Percentiles rank a stretch among this genome's conserved stretches.
Evolutionary conservation across 2,797 vertebrate species (phyloP).

Genomic region (Psittacula derbiana): DNA sequence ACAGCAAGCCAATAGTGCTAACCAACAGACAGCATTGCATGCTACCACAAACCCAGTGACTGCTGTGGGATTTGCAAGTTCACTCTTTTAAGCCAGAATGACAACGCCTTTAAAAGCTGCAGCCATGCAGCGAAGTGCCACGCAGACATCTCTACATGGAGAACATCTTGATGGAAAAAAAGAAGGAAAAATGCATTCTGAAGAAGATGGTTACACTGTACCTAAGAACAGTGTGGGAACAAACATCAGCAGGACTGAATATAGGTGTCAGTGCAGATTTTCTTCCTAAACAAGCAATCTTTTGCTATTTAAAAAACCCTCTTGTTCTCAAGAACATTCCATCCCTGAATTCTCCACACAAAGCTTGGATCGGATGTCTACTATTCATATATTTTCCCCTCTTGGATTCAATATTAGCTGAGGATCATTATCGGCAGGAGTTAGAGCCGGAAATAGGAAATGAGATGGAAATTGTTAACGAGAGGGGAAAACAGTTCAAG

Average conservation of each 20-base stretch:
- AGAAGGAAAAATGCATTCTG: neutral
- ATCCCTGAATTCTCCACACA: constrained; percentile 41
- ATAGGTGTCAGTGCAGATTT: constrained; percentile 31
- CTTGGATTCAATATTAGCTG: constrained; percentile 61
- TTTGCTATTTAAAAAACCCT: constrained; percentile 27
- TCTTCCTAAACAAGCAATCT: constrained; percentile 39
- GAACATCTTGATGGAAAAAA: neutral
- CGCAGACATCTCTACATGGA: neutral
- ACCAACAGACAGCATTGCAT: neutral
- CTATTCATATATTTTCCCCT: constrained; percentile 64
- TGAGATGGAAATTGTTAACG: constrained; percentile 65
- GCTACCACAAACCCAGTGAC: neutral
- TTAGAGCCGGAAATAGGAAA: constrained; percentile 61
- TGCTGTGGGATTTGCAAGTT: neutral
- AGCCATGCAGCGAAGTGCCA: rapidly evolving
- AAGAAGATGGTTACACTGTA: neutral
- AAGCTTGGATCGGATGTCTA: constrained; percentile 68
- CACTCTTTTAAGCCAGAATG: neutral
- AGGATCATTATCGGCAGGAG: constrained; percentile 51
- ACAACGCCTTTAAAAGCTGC: neutral
- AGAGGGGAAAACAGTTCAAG: constrained; percentile 40
- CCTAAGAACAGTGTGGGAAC: neutral
- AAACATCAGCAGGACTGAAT: neutral
- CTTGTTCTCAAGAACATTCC: constrained; percentile 62
- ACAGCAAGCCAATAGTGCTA: neutral